Evolutionary conservation across 2,888 invertebrate genomes (phyloP).

Genomic region (Mimas tiliae): DNA sequence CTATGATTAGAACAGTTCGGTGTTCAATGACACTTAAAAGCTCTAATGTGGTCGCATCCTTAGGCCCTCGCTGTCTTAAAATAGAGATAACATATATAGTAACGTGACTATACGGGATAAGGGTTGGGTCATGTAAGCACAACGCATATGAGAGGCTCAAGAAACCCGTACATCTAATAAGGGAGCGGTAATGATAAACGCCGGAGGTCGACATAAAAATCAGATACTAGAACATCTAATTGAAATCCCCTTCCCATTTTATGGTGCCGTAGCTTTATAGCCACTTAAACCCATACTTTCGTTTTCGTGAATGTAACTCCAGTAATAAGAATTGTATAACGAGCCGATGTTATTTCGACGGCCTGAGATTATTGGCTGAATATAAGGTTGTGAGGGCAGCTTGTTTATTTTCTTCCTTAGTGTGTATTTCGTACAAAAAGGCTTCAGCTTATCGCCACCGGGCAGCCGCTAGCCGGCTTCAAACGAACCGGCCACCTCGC

Average conservation of each 20-base stretch:
- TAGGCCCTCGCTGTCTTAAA: background rate
- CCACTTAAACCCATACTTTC: conserved; percentile 56
- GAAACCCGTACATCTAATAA: conserved; percentile 9
- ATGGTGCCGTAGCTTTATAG: conserved; percentile 50
- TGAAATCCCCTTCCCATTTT: conserved; percentile 38
- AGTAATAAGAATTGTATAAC: conserved; percentile 49
- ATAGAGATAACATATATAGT: background rate
- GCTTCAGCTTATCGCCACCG: conserved; percentile 79
- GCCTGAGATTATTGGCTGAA: conserved; percentile 67
- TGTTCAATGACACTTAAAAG: background rate
- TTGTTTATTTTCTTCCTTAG: conserved; percentile 81
- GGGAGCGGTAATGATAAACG: conserved; percentile 22
- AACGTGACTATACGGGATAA: background rate
- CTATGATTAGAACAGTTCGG: background rate
- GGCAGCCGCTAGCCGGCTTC: conserved; percentile 66
- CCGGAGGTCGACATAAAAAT: conserved; percentile 24
- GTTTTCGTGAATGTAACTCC: conserved; percentile 45
- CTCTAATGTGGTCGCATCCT: background rate
- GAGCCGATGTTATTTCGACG: conserved; percentile 51
- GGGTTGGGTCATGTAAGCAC: background rate
- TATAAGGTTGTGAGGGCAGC: conserved; percentile 66
- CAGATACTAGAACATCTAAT: conserved; percentile 23
- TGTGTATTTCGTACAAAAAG: conserved; percentile 63
- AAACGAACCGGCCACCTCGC: conserved; percentile 67
- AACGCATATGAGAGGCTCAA: background rate